Conservation (phyloP, 2,113 vertebrate species). For the Felis catus region F.catus_Fca126_mat1.0 CM031420.1:18778501-18779000, state of each 20-base stretch:
- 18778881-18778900: not conserved
- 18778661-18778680: not conserved
- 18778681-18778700: not conserved
- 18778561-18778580: not conserved
- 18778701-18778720: not conserved
- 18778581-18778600: not conserved
- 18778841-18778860: slow-evolving; percentile 10
- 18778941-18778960: not conserved
- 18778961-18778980: not conserved
- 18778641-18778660: not conserved
- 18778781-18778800: slow-evolving; percentile 2
- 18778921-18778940: not conserved
- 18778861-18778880: not conserved
- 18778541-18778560: not conserved
- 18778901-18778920: not conserved
- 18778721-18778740: not conserved
- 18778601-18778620: not conserved
- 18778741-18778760: not conserved
- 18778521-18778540: too few species aligned
- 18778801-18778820: slow-evolving; percentile 51
- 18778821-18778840: not conserved
- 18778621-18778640: not conserved
- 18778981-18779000: not conserved
- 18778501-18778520: too few species aligned
- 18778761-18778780: slow-evolving; percentile 9